These are phyloP conservation scores for Caerostris darwini DNA, from an alignment of 1,140 invertebrate species.

Conservation along the genomic window DNA sequence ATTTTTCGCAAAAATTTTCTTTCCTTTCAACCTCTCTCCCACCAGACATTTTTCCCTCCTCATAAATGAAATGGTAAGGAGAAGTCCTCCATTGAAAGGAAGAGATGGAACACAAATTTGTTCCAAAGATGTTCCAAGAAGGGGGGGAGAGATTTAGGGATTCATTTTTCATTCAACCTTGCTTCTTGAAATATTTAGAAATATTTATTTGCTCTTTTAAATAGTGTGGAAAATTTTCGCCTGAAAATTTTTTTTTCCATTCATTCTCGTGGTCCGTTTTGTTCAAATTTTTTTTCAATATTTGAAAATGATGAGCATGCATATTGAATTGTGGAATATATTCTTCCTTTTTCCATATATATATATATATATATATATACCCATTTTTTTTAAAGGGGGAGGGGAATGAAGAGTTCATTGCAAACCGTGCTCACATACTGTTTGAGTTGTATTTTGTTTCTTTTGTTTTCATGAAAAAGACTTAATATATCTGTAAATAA, in stretches of 20 bases:
- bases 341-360: constrained; percentile 27
- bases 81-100: background rate
- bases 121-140: background rate
- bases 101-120: constrained; percentile 35
- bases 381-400: background rate
- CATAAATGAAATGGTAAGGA: background rate
- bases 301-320: constrained; percentile 64
- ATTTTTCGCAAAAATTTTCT: constrained; percentile 14
- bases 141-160: background rate
- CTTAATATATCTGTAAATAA: background rate
- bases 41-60: background rate
- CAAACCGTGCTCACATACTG: background rate
- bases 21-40: too few relatives aligned
- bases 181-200: constrained; percentile 47
- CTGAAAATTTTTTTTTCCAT: background rate
- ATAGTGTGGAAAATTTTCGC: constrained; percentile 33
- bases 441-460: constrained; percentile 51
- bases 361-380: background rate
- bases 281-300: constrained; percentile 59
- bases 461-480: background rate
- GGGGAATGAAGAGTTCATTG: background rate
- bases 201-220: constrained; percentile 59
- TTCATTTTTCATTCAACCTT: constrained; percentile 56
- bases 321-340: constrained; percentile 36
- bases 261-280: background rate